A percentile compares a stretch with the other conserved stretches of the same genome.
These are phyloP conservation scores for Nemotelus nigrinus DNA, from an alignment of 2,888 invertebrate genomes.

Conservation along the genomic window DNA sequence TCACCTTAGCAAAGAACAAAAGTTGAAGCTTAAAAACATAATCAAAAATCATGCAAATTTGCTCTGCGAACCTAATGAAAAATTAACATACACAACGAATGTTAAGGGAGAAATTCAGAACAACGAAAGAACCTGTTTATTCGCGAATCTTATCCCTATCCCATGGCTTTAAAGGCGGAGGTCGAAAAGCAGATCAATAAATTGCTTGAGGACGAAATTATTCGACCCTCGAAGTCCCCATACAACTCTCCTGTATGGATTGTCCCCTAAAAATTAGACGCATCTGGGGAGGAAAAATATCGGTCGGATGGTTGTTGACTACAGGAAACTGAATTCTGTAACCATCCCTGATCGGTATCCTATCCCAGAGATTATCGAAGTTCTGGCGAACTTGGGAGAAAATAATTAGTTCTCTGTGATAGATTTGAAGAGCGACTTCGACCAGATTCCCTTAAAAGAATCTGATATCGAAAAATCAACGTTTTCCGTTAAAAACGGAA, in stretches of 20 bases:
- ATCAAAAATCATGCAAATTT: not conserved
- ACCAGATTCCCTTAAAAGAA: constrained; percentile 23
- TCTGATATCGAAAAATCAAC: constrained; percentile 34
- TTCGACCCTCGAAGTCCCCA: constrained; percentile 25
- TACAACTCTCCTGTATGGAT: constrained; percentile 29
- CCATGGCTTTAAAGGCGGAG: constrained; percentile 12
- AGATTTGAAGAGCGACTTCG: constrained; percentile 14
- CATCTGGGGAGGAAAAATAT: constrained; percentile 34
- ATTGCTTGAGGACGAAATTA: constrained; percentile 13
- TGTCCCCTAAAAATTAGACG: constrained; percentile 20
- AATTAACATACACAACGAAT: too few species aligned
- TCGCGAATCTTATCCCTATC: constrained; percentile 19
- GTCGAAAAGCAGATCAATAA: constrained; percentile 20
- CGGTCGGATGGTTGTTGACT: constrained; percentile 27
- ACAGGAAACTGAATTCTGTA: constrained; percentile 34
- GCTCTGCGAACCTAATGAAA: too few species aligned
- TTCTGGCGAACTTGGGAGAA: constrained; percentile 19
- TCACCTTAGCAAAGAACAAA: not conserved
- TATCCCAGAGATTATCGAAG: constrained; percentile 25
- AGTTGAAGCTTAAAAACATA: not conserved
- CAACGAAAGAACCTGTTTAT: constrained; percentile 27
- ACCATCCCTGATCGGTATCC: constrained; percentile 26
- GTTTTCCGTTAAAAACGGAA: constrained; percentile 30
- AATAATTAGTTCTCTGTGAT: not conserved
- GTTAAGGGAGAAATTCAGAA: constrained; percentile 10